A percentile compares a stretch with the other conserved stretches of the same genome.
These are phyloP conservation scores for Aphidius gifuensis DNA, from an alignment of 1,140 invertebrate genomes.

Conservation along the genomic window DNA sequence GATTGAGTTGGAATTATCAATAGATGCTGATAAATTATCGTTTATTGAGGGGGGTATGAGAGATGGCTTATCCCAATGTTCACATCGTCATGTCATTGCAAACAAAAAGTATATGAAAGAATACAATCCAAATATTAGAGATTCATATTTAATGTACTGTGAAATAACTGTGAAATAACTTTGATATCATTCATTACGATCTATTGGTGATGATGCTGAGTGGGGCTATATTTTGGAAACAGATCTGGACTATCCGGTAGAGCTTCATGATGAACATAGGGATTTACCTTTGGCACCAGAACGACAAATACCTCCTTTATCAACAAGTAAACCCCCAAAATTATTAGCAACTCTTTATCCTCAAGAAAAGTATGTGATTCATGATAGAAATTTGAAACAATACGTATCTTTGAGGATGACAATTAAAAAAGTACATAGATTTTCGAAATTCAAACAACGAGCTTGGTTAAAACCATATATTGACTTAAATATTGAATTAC, in stretches of 20 bases:
- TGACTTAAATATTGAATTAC: constrained; percentile 9
- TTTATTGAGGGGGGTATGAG: no score
- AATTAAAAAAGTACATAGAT: neutral
- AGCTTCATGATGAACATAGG: neutral
- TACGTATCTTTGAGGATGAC: neutral
- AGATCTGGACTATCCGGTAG: neutral
- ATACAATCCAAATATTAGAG: no score
- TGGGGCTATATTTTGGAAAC: neutral
- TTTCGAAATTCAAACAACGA: neutral
- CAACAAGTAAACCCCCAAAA: neutral
- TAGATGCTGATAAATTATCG: no score
- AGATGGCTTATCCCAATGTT: no score
- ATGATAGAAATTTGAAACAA: no score
- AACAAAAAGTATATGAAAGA: no score
- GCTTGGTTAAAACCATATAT: constrained; percentile 3
- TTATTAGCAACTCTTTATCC: neutral
- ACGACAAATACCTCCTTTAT: neutral
- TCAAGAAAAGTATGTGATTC: no score
- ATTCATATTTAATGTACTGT: no score
- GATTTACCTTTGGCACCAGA: neutral
- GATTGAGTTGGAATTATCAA: no score
- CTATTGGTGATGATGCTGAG: neutral
- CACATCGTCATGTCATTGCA: no score
- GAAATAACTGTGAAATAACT: no score
- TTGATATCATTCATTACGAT: no score